Percentiles rank a stretch among this genome's conserved stretches.
phyloP scores from a whole-genome alignment of 2,888 invertebrate species.

The Drosophila mayaguana region DNA sequence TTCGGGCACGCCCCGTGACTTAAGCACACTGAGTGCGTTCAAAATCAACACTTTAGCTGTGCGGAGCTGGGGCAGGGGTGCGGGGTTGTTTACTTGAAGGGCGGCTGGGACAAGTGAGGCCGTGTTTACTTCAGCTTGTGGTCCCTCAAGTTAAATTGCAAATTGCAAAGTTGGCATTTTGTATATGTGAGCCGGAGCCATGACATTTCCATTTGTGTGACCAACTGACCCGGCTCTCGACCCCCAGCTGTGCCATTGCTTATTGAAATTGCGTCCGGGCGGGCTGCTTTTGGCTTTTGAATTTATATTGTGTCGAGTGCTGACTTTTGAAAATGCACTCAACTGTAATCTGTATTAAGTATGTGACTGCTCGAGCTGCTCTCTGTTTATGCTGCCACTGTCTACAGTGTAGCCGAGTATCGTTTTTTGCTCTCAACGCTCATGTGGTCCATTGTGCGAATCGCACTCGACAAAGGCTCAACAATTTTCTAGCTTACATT shows the following conservation, averaged over 20 bases:
- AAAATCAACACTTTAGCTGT: slow-evolving; percentile 62
- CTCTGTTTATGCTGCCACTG: neutral
- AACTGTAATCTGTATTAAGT: slow-evolving; percentile 75
- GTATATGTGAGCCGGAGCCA: slow-evolving; percentile 29
- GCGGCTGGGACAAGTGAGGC: slow-evolving; percentile 26
- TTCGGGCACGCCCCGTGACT: slow-evolving; percentile 14
- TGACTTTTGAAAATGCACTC: slow-evolving; percentile 78
- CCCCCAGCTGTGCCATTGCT: slow-evolving; percentile 64
- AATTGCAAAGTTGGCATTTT: slow-evolving; percentile 78
- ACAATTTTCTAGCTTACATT: slow-evolving; percentile 47
- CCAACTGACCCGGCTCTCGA: slow-evolving; percentile 51
- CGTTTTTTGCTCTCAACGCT: slow-evolving; percentile 16
- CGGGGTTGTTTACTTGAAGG: slow-evolving; percentile 41
- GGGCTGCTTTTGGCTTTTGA: slow-evolving; percentile 56
- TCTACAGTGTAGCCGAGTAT: slow-evolving; percentile 10
- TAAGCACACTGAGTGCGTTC: slow-evolving; percentile 26
- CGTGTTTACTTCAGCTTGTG: slow-evolving; percentile 67
- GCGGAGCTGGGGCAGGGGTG: neutral
- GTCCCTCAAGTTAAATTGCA: slow-evolving; percentile 64
- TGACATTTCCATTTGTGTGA: slow-evolving; percentile 72
- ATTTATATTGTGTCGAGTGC: slow-evolving; percentile 75
- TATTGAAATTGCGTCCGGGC: slow-evolving; percentile 62
- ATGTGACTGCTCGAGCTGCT: slow-evolving; percentile 37
- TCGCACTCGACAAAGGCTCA: slow-evolving; percentile 23
- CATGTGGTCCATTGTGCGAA: slow-evolving; percentile 23